Evolutionary conservation across 2,797 vertebrate species (phyloP).

Genomic region (Etheostoma perlongum): DNA sequence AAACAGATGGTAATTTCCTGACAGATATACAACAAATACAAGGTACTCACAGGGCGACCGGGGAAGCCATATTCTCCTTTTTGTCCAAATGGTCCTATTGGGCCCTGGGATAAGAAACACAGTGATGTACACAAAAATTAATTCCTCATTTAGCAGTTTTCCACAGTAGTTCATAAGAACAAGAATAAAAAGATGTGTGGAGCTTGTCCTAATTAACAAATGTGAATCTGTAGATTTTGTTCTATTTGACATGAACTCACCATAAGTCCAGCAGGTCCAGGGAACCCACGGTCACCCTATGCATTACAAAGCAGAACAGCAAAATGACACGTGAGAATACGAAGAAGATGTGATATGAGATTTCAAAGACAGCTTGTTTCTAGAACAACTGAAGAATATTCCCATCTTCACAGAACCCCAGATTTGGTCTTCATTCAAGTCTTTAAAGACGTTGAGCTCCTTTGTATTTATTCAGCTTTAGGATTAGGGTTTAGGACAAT

Average conservation of each 20-base stretch:
- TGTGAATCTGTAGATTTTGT: neutral
- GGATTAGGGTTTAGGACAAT: neutral
- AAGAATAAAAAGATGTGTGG: neutral
- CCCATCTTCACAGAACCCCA: neutral
- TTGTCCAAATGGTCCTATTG: slow-evolving; percentile 87
- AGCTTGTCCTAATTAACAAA: neutral
- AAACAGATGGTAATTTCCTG: neutral
- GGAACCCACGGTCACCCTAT: slow-evolving; percentile 88
- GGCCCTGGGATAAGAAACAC: slow-evolving; percentile 85
- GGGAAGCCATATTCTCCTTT: slow-evolving; percentile 96
- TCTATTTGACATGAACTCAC: slow-evolving; percentile 59
- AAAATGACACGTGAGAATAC: neutral
- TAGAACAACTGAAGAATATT: neutral
- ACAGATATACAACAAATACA: neutral
- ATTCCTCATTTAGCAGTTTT: neutral
- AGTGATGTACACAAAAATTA: neutral
- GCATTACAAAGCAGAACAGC: slow-evolving; percentile 22
- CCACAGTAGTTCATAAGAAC: neutral
- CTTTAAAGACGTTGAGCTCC: neutral
- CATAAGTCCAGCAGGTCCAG: slow-evolving; percentile 78
- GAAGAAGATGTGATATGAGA: neutral
- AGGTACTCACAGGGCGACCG: slow-evolving; percentile 89
- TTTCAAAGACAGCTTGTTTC: neutral
- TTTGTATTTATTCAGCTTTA: neutral
- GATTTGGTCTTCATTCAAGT: neutral